Percentiles rank a stretch among this genome's conserved stretches.
Conservation (phyloP, 2,797 vertebrate species). For the Aselliscus stoliczkanus region DNA sequence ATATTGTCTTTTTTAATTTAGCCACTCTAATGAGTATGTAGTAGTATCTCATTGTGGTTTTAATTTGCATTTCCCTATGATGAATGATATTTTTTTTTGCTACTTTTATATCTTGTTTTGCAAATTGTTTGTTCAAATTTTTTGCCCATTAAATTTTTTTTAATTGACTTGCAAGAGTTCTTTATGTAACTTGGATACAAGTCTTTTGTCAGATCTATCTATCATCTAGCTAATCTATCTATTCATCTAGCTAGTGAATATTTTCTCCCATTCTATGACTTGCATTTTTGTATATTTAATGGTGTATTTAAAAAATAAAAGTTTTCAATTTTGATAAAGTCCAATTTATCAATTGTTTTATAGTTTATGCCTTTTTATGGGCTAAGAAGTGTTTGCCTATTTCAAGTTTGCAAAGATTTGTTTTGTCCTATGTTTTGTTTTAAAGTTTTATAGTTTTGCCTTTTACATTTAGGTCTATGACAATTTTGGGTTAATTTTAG, state of each 20-base stretch:
- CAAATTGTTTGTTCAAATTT: slow-evolving; percentile 1
- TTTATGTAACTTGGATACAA: not conserved
- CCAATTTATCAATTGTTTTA: not conserved
- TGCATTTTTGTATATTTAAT: not conserved
- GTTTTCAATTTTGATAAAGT: not conserved
- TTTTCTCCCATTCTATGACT: not conserved
- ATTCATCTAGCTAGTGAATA: not conserved
- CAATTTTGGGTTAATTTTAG: not conserved
- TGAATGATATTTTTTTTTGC: not conserved
- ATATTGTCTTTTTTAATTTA: not conserved
- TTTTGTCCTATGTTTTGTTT: not conserved
- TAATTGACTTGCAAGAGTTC: not conserved
- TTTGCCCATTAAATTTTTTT: not conserved
- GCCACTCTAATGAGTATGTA: not conserved
- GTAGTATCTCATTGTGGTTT: not conserved
- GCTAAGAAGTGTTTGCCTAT: not conserved
- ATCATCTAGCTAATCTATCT: not conserved
- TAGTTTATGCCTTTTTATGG: not conserved
- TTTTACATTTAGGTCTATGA: not conserved
- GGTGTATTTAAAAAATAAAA: not conserved
- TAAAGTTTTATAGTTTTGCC: not conserved
- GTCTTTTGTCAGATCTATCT: not conserved
- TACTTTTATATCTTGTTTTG: not conserved
- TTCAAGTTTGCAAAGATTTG: not conserved
- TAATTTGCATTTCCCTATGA: not conserved